Evolutionary conservation across 2,113 vertebrate species (phyloP).

Genomic region (Picathartes gymnocephalus): DNA sequence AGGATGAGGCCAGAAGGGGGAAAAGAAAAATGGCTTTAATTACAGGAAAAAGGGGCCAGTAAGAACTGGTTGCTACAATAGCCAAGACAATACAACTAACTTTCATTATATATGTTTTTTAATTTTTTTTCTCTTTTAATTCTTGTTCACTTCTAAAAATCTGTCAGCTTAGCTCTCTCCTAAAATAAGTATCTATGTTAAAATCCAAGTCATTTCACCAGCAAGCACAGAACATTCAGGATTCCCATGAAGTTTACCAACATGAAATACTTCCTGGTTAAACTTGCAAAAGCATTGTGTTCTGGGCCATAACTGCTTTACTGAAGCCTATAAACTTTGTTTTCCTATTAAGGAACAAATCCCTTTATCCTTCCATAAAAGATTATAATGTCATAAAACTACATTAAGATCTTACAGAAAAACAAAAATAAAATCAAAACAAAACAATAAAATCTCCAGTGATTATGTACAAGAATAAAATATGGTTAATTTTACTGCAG

Average conservation of each 20-base stretch:
- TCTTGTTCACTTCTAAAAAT: background rate
- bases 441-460: background rate
- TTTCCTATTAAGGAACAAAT: constrained; percentile 33
- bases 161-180: background rate
- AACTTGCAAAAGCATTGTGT: background rate
- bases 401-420: background rate
- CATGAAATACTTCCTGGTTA: background rate
- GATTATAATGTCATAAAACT: constrained; percentile 9
- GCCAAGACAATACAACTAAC: background rate
- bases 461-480: background rate
- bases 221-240: background rate
- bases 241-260: background rate
- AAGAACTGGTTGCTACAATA: constrained; percentile 21
- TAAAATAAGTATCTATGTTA: background rate
- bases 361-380: background rate
- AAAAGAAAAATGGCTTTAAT: constrained; percentile 52
- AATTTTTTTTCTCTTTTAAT: background rate
- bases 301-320: background rate
- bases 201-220: background rate
- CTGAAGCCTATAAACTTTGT: background rate
- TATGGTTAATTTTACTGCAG: background rate
- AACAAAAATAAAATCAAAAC: background rate
- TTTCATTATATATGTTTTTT: background rate
- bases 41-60: constrained; percentile 47
- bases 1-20: constrained; percentile 42